Percentiles rank a stretch among this genome's conserved stretches.
phyloP scores from a whole-genome alignment of 2,797 vertebrate genomes.

The Acipenser ruthenus region DNA sequence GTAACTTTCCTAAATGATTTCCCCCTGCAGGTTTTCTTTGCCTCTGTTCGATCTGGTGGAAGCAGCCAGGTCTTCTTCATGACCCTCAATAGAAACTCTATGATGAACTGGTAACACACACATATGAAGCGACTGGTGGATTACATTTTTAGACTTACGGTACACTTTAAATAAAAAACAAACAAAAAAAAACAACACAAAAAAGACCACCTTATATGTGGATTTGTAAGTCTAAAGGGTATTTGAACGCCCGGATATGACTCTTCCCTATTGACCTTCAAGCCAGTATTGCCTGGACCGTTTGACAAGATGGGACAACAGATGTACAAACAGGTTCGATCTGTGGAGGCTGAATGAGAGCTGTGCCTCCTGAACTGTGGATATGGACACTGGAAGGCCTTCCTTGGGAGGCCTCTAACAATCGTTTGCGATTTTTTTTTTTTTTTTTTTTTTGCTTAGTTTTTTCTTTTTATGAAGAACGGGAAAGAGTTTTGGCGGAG shows the following conservation, averaged over 20 bases:
- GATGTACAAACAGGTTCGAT: not conserved
- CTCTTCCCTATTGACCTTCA: not conserved
- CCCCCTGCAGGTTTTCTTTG: slow-evolving; percentile 67
- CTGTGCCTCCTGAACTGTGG: slow-evolving; percentile 38
- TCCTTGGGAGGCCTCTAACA: slow-evolving; percentile 58
- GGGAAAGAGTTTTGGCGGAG: too few species aligned
- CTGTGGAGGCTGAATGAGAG: not conserved
- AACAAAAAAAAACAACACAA: too few species aligned
- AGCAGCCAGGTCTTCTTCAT: slow-evolving; percentile 80
- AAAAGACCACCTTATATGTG: not conserved
- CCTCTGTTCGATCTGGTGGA: slow-evolving; percentile 72
- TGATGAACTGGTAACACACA: slow-evolving; percentile 71
- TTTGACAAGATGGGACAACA: not conserved
- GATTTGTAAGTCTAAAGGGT: not conserved
- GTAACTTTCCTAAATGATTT: not conserved
- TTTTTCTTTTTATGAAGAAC: too few species aligned
- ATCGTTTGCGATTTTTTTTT: slow-evolving; percentile 51
- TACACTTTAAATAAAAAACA: too few species aligned
- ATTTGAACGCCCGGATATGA: not conserved
- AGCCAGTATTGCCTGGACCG: not conserved
- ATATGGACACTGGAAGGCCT: slow-evolving; percentile 42
- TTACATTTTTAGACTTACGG: too few species aligned
- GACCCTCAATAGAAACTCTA: slow-evolving; percentile 77
- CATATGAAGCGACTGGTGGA: not conserved
- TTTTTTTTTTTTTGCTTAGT: slow-evolving; percentile 34